A percentile compares a stretch with the other conserved stretches of the same genome.
Conservation (phyloP, 2,797 vertebrate species). For the Prunella strophiata region DNA sequence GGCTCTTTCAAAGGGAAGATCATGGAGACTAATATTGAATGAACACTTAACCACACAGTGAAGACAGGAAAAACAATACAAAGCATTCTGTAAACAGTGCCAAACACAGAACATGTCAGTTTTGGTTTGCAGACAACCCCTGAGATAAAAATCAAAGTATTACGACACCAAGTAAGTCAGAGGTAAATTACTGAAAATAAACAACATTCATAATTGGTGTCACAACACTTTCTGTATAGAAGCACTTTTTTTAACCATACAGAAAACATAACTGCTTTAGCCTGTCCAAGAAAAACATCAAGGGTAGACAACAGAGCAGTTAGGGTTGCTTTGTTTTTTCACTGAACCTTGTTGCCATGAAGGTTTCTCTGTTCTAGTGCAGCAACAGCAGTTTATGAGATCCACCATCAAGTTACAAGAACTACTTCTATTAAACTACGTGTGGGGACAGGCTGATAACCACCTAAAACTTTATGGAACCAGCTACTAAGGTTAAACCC, state of each 20-base stretch:
- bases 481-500: not conserved
- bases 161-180: conserved; percentile 77
- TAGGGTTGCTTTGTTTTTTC: conserved; percentile 56
- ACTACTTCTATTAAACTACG: not conserved
- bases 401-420: not conserved
- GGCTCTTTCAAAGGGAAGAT: conserved; percentile 79
- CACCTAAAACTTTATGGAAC: not conserved
- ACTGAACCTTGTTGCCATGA: conserved; percentile 32
- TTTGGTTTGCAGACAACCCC: conserved; percentile 81
- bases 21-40: conserved; percentile 75
- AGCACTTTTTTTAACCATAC: conserved; percentile 65
- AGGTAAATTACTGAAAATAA: conserved; percentile 75
- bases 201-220: conserved; percentile 75
- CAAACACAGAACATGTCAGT: conserved; percentile 76
- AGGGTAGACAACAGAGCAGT: conserved; percentile 47
- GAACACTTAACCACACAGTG: conserved; percentile 55
- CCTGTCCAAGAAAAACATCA: conserved; percentile 46
- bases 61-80: conserved; percentile 63
- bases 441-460: not conserved
- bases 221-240: conserved; percentile 73
- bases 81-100: conserved; percentile 65
- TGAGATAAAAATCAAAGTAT: conserved; percentile 79
- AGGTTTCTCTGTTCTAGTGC: conserved; percentile 11
- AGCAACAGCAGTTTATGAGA: conserved; percentile 60
- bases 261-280: conserved; percentile 65